phyloP scores from a whole-genome alignment of 2,113 vertebrate genomes.

The Pavo muticus region DNA sequence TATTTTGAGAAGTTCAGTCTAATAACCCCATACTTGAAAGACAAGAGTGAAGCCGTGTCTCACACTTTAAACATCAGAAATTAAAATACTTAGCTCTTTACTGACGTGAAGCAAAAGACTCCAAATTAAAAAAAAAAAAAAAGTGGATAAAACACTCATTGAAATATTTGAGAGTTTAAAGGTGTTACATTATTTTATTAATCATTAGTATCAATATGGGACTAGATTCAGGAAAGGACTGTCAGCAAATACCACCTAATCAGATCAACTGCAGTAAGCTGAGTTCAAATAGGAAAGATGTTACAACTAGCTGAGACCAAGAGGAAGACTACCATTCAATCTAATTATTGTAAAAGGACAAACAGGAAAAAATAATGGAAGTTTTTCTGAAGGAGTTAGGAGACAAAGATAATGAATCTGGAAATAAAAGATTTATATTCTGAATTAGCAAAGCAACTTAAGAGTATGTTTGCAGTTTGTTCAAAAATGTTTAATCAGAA shows the following conservation, averaged over 20 bases:
- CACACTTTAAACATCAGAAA: constrained; percentile 22
- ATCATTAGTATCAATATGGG: not conserved
- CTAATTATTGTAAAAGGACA: not conserved
- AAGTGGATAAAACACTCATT: not conserved
- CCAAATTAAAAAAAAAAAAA: not conserved
- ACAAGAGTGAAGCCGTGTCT: constrained; percentile 64
- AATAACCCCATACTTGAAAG: constrained; percentile 53
- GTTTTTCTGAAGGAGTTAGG: constrained; percentile 17
- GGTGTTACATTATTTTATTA: not conserved
- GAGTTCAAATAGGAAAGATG: not conserved
- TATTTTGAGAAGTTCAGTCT: constrained; percentile 31
- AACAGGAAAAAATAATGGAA: constrained; percentile 35
- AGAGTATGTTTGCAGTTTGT: constrained; percentile 62
- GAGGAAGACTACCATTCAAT: not conserved
- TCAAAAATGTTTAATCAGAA: constrained; percentile 71
- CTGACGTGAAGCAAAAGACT: constrained; percentile 45
- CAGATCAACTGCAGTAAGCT: not conserved
- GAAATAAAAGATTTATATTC: constrained; percentile 33
- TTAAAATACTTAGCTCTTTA: not conserved
- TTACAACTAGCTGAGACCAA: not conserved
- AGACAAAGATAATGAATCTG: not conserved
- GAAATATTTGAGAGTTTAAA: not conserved
- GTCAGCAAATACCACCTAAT: not conserved
- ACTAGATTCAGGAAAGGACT: not conserved
- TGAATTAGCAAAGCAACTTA: constrained; percentile 65